A percentile compares a stretch with the other conserved stretches of the same genome.
Evolutionary conservation across 2,113 vertebrate genomes (phyloP).

Genomic region (Theristicus caerulescens): DNA sequence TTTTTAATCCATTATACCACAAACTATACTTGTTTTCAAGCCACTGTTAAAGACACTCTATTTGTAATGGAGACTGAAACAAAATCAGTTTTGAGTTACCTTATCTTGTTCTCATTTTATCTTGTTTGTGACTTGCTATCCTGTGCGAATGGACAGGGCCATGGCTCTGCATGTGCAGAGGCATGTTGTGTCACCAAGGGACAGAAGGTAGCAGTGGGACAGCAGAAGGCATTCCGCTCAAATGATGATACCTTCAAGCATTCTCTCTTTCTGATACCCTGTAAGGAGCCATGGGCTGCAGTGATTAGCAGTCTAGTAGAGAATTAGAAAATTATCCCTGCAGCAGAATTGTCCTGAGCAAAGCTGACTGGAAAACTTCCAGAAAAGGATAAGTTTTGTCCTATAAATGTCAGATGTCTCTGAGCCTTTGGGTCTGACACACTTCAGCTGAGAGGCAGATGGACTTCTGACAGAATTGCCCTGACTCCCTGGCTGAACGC

Average conservation of each 20-base stretch:
- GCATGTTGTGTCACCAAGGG: not conserved
- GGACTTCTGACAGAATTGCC: not conserved
- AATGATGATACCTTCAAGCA: not conserved
- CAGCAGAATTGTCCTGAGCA: not conserved
- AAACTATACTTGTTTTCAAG: not conserved
- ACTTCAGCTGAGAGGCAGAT: not conserved
- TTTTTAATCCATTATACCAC: not conserved
- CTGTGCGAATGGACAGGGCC: accelerated
- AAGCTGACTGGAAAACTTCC: not conserved
- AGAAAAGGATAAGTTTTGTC: not conserved
- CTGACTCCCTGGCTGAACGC: not conserved
- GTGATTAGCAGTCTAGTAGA: not conserved
- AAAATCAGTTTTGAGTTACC: not conserved
- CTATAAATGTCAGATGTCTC: not conserved
- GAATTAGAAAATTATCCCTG: not conserved
- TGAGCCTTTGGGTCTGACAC: not conserved
- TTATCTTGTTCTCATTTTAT: not conserved
- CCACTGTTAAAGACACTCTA: not conserved
- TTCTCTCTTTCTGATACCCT: not conserved
- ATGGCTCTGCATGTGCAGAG: not conserved
- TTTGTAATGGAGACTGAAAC: not conserved
- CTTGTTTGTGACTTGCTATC: not conserved
- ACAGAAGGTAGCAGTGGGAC: not conserved
- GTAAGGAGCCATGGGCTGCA: not conserved
- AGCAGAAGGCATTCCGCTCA: not conserved